phyloP scores from a whole-genome alignment of 2,113 vertebrate genomes.

The Ivindomyrus marchei region DNA sequence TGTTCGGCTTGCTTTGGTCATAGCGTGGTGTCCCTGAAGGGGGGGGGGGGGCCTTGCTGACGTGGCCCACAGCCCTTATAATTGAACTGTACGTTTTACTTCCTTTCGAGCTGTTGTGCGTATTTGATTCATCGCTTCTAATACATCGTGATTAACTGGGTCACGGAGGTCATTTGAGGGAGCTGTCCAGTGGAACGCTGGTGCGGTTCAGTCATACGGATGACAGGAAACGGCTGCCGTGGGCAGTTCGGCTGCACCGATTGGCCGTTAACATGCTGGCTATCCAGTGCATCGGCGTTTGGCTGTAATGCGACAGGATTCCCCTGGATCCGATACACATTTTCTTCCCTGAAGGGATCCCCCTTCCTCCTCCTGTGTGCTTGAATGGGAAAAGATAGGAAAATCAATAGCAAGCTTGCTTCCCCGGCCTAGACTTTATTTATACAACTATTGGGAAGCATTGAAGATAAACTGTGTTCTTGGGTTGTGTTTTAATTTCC shows the following conservation, averaged over 20 bases:
- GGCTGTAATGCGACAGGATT: neutral
- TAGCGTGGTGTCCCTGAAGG: neutral
- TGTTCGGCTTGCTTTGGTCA: neutral
- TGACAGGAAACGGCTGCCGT: neutral
- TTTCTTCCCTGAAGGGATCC: slow-evolving; percentile 9
- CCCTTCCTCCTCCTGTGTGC: neutral
- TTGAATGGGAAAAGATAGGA: neutral
- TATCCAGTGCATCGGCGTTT: neutral
- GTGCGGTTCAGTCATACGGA: neutral
- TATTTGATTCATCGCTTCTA: neutral
- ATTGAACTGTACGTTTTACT: neutral
- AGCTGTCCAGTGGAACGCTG: neutral
- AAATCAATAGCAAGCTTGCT: neutral
- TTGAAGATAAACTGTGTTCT: slow-evolving; percentile 15
- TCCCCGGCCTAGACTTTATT: slow-evolving; percentile 10
- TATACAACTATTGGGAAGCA: slow-evolving; percentile 3
- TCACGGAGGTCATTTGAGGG: neutral
- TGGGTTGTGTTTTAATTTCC: neutral
- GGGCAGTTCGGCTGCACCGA: neutral
- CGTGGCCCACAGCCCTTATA: neutral
- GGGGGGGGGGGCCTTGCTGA: neutral
- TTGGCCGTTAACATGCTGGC: neutral
- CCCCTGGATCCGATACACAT: neutral
- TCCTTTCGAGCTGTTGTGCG: neutral
- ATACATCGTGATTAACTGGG: neutral